phyloP scores from a whole-genome alignment of 2,888 invertebrate species.

The Drosophila nigritarsus region DNA sequence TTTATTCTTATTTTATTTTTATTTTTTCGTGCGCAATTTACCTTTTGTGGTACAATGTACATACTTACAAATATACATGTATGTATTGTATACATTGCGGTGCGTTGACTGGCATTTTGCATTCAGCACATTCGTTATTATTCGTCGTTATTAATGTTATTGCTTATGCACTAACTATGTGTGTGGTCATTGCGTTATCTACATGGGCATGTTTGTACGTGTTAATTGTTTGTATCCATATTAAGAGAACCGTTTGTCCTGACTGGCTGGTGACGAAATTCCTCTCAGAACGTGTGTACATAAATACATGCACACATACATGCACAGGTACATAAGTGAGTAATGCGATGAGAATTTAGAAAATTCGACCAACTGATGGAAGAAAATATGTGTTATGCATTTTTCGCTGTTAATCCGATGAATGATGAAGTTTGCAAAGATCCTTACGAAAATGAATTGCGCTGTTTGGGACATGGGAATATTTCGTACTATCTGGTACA shows the following conservation, averaged over 20 bases:
- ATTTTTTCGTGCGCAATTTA: constrained; percentile 42
- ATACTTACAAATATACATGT: neutral
- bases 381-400: neutral
- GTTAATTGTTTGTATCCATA: neutral
- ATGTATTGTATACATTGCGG: constrained; percentile 6
- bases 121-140: constrained; percentile 22
- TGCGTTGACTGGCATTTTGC: constrained; percentile 44
- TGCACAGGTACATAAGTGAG: neutral
- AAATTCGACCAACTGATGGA: neutral
- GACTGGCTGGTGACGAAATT: neutral
- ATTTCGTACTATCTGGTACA: neutral
- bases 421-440: neutral
- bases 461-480: neutral
- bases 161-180: neutral
- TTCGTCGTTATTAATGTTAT: constrained; percentile 17
- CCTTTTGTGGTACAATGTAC: constrained; percentile 33
- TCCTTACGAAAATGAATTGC: neutral
- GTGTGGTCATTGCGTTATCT: neutral
- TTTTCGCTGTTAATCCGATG: neutral
- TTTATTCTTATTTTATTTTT: constrained; percentile 1
- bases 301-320: neutral
- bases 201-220: neutral
- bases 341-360: neutral
- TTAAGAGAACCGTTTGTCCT: neutral
- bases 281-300: neutral